phyloP scores from a whole-genome alignment of 2,797 vertebrate genomes.

The Lepilemur ruficaudatus region DNA sequence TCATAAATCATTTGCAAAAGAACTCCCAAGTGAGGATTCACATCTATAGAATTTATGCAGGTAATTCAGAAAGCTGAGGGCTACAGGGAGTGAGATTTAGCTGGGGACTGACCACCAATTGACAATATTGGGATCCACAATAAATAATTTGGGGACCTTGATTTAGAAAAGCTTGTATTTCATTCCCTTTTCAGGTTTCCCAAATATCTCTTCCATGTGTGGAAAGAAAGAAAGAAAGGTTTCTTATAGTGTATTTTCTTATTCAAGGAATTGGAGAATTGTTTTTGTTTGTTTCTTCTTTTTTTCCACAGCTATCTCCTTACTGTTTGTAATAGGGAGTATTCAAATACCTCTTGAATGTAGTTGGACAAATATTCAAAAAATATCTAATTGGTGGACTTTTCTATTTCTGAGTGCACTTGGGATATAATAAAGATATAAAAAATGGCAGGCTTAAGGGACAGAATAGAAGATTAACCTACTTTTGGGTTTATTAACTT shows the following conservation, averaged over 20 bases:
- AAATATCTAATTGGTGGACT: not conserved
- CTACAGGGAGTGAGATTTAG: not conserved
- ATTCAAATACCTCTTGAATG: not conserved
- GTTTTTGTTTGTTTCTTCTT: not conserved
- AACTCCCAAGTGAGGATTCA: not conserved
- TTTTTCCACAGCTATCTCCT: not conserved
- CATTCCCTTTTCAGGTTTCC: not conserved
- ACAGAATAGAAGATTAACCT: conserved; percentile 62
- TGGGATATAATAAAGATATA: conserved; percentile 56
- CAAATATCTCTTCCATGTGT: not conserved
- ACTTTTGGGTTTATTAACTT: conserved; percentile 75
- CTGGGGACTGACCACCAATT: not conserved
- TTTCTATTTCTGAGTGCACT: conserved; percentile 42
- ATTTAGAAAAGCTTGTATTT: not conserved
- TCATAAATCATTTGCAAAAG: not conserved
- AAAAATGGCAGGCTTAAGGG: conserved; percentile 62
- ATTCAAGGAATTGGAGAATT: not conserved
- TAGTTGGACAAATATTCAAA: conserved; percentile 18
- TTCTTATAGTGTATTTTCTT: not conserved
- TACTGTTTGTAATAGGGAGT: not conserved
- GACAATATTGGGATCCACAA: not conserved
- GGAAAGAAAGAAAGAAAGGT: not conserved
- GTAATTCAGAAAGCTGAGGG: not conserved
- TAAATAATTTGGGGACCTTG: not conserved
- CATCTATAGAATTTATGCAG: not conserved